Evolutionary conservation across 1,140 invertebrate species (phyloP), one percentile per base, ranked within the genome.

Genomic region (Drosophila arizonae): DNA sequence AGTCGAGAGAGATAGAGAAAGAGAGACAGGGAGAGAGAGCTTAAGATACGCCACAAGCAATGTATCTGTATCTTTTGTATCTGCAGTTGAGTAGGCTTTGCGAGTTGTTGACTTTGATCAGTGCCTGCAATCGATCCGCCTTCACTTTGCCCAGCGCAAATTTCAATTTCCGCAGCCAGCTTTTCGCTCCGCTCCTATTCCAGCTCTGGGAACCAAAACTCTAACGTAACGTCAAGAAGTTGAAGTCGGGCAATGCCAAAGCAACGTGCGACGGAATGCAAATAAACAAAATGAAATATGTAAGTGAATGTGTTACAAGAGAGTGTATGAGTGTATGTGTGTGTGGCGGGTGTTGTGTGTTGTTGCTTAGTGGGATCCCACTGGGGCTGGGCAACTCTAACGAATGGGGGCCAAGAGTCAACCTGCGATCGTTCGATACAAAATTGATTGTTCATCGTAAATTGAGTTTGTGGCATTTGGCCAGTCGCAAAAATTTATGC

Each of bases 351-450:
- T 51, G 68, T 52, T 62, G 36, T 24, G 64, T 51, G 68, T 52
- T 62, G 36, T 46, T 64, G 30, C 43, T 56, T 54, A 24, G 56
- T 62, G 63, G 45, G 69, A 66, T 72, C 73, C 55, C 48, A 65
- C 43, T 51, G 54, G 41, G 57, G 62, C 51, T 46, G 64, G 50
- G 43, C 58, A 9, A 61, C 61, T 76, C 64, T 76, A 80, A 81
- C 68, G 71, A 77, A 81, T 87, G 71, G 78, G 78, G 82, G 81
- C 66, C 82, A 84, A 81, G 68, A 87, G 82, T 87, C 78, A 87
- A 81, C 75, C 65, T 73, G 78, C 71, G 81, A 84, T 85, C 82
- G 77, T 74, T 85, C 51, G 66, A 63, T 55, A 70, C 58, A 39
- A 77, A 86, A 81, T 86, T 77, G 76, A 79, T 80, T 78, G 66